Conservation (phyloP, 2,113 vertebrate species). For the Xenopus borealis region DNA sequence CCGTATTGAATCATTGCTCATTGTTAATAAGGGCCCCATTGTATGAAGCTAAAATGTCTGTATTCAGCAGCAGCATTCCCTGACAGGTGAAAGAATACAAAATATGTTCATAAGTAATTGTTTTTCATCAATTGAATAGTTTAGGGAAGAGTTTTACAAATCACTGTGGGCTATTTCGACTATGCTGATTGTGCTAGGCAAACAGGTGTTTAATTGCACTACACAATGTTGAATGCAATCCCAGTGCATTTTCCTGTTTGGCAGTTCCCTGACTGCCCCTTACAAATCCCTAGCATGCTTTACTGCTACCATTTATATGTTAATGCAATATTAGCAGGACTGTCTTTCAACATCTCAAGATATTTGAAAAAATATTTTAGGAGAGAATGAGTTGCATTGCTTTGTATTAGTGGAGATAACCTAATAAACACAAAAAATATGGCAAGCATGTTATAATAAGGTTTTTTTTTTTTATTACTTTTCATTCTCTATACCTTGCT, state of each 20-base stretch:
- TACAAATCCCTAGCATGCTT: slow-evolving; percentile 11
- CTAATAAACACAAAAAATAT: no score
- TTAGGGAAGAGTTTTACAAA: slow-evolving; percentile 29
- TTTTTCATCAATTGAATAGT: slow-evolving; percentile 21
- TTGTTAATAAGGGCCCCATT: no score
- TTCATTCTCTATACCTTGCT: no score
- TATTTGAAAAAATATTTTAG: background rate
- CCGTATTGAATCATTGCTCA: no score
- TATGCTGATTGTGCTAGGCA: slow-evolving; percentile 29
- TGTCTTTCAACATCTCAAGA: slow-evolving; percentile 8
- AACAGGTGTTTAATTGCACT: slow-evolving; percentile 39
- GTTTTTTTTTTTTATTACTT: no score
- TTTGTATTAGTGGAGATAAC: no score
- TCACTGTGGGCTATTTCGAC: slow-evolving; percentile 20
- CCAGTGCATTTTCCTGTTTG: slow-evolving; percentile 13
- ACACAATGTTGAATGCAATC: slow-evolving; percentile 12
- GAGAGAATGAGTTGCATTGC: no score
- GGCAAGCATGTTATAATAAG: no score
- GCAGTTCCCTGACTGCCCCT: slow-evolving; percentile 38
- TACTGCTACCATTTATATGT: slow-evolving; percentile 10
- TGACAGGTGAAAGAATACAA: background rate
- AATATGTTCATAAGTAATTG: slow-evolving; percentile 22
- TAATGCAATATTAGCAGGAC: slow-evolving; percentile 28
- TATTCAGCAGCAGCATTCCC: background rate
- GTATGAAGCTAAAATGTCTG: no score